These are phyloP conservation scores for Theristicus caerulescens DNA, from an alignment of 2,113 vertebrate genomes.

Conservation along the genomic window DNA sequence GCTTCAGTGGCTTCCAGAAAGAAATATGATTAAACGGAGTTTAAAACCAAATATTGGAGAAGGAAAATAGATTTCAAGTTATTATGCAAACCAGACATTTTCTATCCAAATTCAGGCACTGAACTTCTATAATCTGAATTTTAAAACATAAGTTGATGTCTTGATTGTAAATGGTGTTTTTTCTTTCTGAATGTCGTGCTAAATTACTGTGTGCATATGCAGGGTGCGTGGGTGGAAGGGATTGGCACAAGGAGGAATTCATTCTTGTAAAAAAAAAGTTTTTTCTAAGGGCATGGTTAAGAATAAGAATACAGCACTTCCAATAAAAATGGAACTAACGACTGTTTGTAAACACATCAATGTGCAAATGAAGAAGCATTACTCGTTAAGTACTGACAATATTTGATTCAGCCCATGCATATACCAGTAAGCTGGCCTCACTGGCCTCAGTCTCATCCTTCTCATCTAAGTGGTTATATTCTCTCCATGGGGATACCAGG, in stretches of 20 bases:
- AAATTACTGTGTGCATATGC: conserved; percentile 1
- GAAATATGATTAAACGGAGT: not conserved
- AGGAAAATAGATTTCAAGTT: conserved; percentile 15
- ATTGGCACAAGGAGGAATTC: not conserved
- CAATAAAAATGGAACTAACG: not conserved
- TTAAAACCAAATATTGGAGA: conserved; percentile 23
- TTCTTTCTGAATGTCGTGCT: conserved; percentile 37
- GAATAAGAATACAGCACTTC: not conserved
- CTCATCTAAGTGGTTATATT: not conserved
- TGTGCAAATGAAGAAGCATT: conserved; percentile 19
- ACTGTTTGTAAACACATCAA: not conserved
- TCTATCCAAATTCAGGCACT: conserved; percentile 24
- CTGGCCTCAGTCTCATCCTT: not conserved
- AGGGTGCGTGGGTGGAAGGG: not conserved
- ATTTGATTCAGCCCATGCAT: not conserved
- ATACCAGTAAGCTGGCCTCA: not conserved
- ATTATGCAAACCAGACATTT: conserved; percentile 44
- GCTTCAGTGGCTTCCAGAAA: conserved; percentile 6
- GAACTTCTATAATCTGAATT: conserved; percentile 47
- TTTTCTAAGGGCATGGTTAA: conserved; percentile 6
- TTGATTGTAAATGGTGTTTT: conserved; percentile 47
- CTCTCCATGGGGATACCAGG: not conserved
- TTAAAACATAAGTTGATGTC: conserved; percentile 30
- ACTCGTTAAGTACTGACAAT: not conserved
- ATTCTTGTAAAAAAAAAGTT: not conserved